A percentile compares a stretch with the other conserved stretches of the same genome.
Conservation (phyloP, 1,140 invertebrate genomes). For the Aphaenogaster floridana region DNA sequence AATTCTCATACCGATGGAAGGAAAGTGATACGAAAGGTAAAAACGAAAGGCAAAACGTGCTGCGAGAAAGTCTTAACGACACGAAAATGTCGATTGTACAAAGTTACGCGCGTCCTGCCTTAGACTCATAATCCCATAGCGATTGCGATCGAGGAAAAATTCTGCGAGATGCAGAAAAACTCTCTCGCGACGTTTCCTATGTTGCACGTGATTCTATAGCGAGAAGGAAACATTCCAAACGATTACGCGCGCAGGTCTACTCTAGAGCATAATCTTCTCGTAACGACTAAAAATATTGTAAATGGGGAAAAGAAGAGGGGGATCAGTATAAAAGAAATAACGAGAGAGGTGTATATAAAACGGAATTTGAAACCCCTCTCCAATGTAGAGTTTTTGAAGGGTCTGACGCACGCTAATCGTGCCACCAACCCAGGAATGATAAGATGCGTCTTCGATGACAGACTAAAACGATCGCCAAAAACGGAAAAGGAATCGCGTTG, state of each 20-base stretch:
- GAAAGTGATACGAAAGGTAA: conserved; percentile 55
- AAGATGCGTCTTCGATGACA: conserved; percentile 65
- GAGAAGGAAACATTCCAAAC: conserved; percentile 36
- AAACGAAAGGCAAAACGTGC: conserved; percentile 42
- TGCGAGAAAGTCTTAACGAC: conserved; percentile 43
- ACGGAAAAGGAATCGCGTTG: conserved; percentile 28
- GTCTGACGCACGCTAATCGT: conserved; percentile 61
- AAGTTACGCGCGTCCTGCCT: conserved; percentile 38
- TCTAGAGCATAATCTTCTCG: conserved; percentile 34
- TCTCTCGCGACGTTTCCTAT: conserved; percentile 22
- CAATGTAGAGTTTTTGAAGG: conserved; percentile 36
- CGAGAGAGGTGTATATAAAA: conserved; percentile 28
- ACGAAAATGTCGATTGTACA: conserved; percentile 53
- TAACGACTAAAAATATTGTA: conserved; percentile 38
- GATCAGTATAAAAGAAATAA: conserved; percentile 40
- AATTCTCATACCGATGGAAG: conserved; percentile 47
- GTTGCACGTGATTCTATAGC: conserved; percentile 20
- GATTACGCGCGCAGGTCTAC: conserved; percentile 43
- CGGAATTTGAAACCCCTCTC: conserved; percentile 20
- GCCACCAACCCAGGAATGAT: conserved; percentile 76
- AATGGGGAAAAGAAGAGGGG: conserved; percentile 28
- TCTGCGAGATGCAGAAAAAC: conserved; percentile 22
- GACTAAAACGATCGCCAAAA: conserved; percentile 56
- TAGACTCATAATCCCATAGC: conserved; percentile 40
- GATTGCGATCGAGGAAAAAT: conserved; percentile 39